A percentile compares a stretch with the other conserved stretches of the same genome.
phyloP scores from a whole-genome alignment of 2,113 vertebrate species.

The Platichthys flesus region DNA sequence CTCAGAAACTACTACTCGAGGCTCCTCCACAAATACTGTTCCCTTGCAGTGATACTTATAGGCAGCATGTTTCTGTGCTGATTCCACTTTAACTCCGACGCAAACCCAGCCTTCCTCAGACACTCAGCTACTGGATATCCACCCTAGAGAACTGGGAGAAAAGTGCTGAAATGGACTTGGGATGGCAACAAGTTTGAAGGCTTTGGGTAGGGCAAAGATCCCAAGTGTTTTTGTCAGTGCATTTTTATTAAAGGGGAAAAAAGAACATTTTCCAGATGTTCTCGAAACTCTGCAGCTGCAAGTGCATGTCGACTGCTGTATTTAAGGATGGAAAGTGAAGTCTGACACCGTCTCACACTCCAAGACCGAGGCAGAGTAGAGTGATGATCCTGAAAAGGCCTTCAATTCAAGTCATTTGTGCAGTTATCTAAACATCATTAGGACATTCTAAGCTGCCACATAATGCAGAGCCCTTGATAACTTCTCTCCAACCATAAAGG shows the following conservation, averaged over 20 bases:
- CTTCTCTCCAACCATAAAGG: slow-evolving; percentile 49
- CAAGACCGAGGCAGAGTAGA: slow-evolving; percentile 25
- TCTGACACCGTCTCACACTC: slow-evolving; percentile 45
- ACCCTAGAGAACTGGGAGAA: slow-evolving; percentile 16
- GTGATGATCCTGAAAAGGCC: slow-evolving; percentile 29
- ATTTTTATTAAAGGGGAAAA: slow-evolving; percentile 52
- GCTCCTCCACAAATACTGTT: slow-evolving; percentile 12
- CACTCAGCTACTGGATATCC: slow-evolving; percentile 46
- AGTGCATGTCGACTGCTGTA: slow-evolving; percentile 54
- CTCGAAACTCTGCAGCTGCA: slow-evolving; percentile 66
- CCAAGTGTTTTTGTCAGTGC: slow-evolving; percentile 42
- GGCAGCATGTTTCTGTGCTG: slow-evolving; percentile 33
- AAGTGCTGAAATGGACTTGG: slow-evolving; percentile 48
- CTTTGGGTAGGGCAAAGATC: slow-evolving; percentile 12
- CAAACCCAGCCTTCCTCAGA: slow-evolving; percentile 34
- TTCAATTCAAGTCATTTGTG: slow-evolving; percentile 35
- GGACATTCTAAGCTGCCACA: slow-evolving; percentile 32
- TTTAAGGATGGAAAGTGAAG: slow-evolving; percentile 62
- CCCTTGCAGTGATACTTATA: slow-evolving; percentile 30
- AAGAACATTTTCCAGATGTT: slow-evolving; percentile 66
- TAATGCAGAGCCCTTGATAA: slow-evolving; percentile 38
- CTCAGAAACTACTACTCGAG: neutral
- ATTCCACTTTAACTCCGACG: slow-evolving; percentile 48
- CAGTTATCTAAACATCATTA: slow-evolving; percentile 56
- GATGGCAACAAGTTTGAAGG: slow-evolving; percentile 42